phyloP scores from a whole-genome alignment of 2,888 invertebrate genomes.

The Sepioteuthis lessoniana region DNA sequence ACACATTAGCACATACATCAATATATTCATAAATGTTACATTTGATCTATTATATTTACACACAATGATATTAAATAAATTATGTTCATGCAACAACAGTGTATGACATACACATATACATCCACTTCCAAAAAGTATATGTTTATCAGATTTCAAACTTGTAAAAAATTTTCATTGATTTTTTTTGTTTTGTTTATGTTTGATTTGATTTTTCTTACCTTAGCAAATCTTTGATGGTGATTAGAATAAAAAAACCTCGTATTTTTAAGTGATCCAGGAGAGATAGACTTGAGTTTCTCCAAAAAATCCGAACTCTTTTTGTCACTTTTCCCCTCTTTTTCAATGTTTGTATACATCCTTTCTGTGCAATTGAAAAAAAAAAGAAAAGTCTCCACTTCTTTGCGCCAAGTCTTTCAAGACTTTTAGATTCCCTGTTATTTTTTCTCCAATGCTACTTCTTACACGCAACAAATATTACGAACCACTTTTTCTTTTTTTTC shows the following conservation, averaged over 20 bases:
- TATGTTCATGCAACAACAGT: background rate
- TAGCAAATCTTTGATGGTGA: background rate
- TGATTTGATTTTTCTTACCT: background rate
- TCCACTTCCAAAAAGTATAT: background rate
- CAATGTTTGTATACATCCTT: conserved; percentile 23
- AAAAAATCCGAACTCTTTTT: conserved; percentile 1
- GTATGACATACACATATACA: background rate
- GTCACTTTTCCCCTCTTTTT: background rate
- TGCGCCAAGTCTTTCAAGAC: background rate
- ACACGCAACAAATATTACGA: background rate
- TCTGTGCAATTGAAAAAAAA: background rate
- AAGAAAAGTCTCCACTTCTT: background rate
- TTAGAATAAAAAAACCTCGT: background rate
- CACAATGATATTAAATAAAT: background rate
- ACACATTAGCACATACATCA: background rate
- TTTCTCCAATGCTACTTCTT: background rate
- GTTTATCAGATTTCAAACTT: no score
- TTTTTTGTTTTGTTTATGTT: background rate
- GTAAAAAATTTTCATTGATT: no score
- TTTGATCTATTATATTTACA: background rate
- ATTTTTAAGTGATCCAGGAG: background rate
- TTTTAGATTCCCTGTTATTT: background rate
- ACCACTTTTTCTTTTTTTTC: background rate
- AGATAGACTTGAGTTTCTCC: background rate
- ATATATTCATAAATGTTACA: background rate